phyloP scores from a whole-genome alignment of 1,140 invertebrate species.

The Calliphora vicina region DNA sequence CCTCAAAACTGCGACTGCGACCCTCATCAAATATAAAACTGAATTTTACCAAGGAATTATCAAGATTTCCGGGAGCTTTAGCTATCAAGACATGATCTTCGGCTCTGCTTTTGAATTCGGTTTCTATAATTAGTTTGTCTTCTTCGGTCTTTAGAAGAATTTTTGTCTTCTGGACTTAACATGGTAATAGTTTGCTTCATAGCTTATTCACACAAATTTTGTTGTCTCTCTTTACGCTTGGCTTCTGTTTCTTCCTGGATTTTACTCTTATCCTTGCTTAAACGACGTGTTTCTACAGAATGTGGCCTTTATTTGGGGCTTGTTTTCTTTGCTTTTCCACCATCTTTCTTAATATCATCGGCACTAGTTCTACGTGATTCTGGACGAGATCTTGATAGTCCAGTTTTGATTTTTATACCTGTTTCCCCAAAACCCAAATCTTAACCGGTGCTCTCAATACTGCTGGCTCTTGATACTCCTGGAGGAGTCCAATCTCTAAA shows the following conservation, averaged over 20 bases:
- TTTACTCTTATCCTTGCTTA: slow-evolving; percentile 73
- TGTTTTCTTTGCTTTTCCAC: slow-evolving; percentile 63
- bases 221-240: slow-evolving; percentile 74
- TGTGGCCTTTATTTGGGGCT: slow-evolving; percentile 71
- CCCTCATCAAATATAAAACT: slow-evolving; percentile 74
- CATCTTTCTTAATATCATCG: slow-evolving; percentile 61
- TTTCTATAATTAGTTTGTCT: slow-evolving; percentile 72
- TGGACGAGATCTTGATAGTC: slow-evolving; percentile 64
- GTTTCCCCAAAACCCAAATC: slow-evolving; percentile 45
- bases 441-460: slow-evolving; percentile 59
- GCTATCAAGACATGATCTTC: slow-evolving; percentile 74
- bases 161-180: slow-evolving; percentile 75
- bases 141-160: slow-evolving; percentile 70
- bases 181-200: slow-evolving; percentile 75
- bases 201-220: slow-evolving; percentile 75
- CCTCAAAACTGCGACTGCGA: slow-evolving; percentile 69
- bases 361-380: slow-evolving; percentile 68
- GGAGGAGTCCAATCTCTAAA: slow-evolving; percentile 62
- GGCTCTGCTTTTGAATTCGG: slow-evolving; percentile 69
- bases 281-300: slow-evolving; percentile 70
- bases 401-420: slow-evolving; percentile 60
- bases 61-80: slow-evolving; percentile 73
- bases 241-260: slow-evolving; percentile 74
- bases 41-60: slow-evolving; percentile 72
- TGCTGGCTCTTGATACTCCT: slow-evolving; percentile 59